Evolutionary conservation across 2,113 vertebrate species (phyloP).

Genomic region (Macquaria ambigua): DNA sequence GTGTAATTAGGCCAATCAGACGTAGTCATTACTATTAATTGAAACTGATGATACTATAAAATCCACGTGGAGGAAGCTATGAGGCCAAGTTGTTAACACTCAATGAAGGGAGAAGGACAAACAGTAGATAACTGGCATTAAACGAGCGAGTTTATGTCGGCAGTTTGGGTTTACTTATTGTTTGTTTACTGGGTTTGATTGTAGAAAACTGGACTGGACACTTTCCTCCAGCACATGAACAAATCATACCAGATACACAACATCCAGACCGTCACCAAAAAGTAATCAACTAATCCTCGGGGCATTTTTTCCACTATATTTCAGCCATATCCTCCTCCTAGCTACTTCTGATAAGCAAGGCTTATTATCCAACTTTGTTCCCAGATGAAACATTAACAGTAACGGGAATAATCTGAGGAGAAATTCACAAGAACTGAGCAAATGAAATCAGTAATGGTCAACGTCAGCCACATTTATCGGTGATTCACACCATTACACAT

Average conservation of each 20-base stretch:
- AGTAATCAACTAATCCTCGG: background rate
- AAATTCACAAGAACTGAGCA: background rate
- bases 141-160: background rate
- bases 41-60: slow-evolving; percentile 47
- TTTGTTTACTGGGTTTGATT: slow-evolving; percentile 12
- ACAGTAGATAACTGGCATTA: background rate
- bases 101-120: background rate
- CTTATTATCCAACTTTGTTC: background rate
- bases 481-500: background rate
- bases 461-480: background rate
- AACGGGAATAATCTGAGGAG: background rate
- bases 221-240: background rate
- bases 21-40: slow-evolving; percentile 48
- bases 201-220: background rate
- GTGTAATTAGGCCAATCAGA: slow-evolving; percentile 44
- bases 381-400: background rate
- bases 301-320: background rate
- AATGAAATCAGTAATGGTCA: background rate
- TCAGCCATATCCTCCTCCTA: background rate
- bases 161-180: background rate
- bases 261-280: background rate
- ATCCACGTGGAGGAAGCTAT: slow-evolving; percentile 1
- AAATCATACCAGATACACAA: background rate
- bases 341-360: background rate
- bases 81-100: slow-evolving; percentile 2